phyloP scores from a whole-genome alignment of 92 coral and sea anemone species.

The Zoanthus solanderi region DNA sequence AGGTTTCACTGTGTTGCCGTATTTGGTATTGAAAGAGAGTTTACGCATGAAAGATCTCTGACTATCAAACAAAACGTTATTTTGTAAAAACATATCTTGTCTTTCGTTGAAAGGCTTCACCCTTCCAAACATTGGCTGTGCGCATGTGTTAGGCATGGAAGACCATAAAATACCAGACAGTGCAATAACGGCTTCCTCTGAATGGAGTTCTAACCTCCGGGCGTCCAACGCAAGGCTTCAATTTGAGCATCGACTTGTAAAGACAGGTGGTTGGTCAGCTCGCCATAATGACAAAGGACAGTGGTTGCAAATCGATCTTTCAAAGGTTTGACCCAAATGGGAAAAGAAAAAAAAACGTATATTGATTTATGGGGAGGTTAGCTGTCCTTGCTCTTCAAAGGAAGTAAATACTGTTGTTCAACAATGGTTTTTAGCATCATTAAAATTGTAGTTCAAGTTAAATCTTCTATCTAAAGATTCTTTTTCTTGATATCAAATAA shows the following conservation, averaged over 20 bases:
- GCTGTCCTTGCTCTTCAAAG: too few species aligned
- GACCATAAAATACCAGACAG: conserved; percentile 20
- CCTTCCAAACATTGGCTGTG: conserved; percentile 31
- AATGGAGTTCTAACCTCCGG: neutral
- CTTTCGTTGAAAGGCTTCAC: conserved; percentile 11
- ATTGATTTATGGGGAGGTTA: too few species aligned
- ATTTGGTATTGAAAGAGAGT: too few species aligned
- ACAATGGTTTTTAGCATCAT: too few species aligned
- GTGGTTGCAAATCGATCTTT: conserved; percentile 37
- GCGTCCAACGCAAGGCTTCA: conserved; percentile 27
- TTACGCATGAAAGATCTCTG: too few species aligned
- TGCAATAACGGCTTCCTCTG: conserved; percentile 28
- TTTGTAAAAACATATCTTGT: neutral
- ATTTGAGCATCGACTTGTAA: neutral
- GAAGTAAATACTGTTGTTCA: too few species aligned
- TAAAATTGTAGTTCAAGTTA: too few species aligned
- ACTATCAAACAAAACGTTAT: neutral
- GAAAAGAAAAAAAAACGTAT: too few species aligned
- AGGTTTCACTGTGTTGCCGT: too few species aligned
- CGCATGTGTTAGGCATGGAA: conserved; percentile 29
- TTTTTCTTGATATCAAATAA: too few species aligned
- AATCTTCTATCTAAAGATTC: too few species aligned
- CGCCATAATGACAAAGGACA: conserved; percentile 18
- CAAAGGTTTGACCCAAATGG: conserved; percentile 1
- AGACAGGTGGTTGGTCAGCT: conserved; percentile 29